Conservation (phyloP, 2,888 invertebrate genomes). For the Drosophila niveifrons region DNA sequence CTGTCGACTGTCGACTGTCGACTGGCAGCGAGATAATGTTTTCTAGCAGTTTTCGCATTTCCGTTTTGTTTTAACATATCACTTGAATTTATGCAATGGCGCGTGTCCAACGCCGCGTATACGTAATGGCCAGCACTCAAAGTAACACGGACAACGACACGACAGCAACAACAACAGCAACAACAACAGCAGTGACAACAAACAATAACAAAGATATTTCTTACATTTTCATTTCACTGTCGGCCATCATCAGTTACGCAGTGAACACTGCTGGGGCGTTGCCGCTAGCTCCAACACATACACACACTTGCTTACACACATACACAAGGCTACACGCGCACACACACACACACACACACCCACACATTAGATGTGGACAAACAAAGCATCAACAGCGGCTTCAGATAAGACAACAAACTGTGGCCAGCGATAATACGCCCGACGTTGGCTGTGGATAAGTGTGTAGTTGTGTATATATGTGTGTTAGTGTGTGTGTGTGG, state of each 20-base stretch:
- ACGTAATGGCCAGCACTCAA: slow-evolving; percentile 74
- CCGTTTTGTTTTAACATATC: slow-evolving; percentile 82
- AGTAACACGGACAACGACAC: slow-evolving; percentile 70
- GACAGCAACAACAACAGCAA: slow-evolving; percentile 29
- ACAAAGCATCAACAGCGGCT: slow-evolving; percentile 62
- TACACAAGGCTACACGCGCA: slow-evolving; percentile 30
- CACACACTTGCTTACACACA: slow-evolving; percentile 29
- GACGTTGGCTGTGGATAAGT: slow-evolving; percentile 7
- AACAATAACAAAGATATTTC: slow-evolving; percentile 75
- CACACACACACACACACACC: slow-evolving; percentile 18
- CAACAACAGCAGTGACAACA: slow-evolving; percentile 35
- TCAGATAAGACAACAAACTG: slow-evolving; percentile 77
- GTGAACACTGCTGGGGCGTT: slow-evolving; percentile 53
- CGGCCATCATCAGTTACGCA: slow-evolving; percentile 51
- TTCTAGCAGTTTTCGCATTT: slow-evolving; percentile 60
- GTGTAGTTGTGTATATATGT: not conserved
- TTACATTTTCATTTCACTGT: slow-evolving; percentile 64
- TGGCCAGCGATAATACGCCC: slow-evolving; percentile 74
- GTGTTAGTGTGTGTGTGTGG: not conserved
- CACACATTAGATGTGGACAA: slow-evolving; percentile 39
- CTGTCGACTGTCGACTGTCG: slow-evolving; percentile 21
- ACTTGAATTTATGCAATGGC: slow-evolving; percentile 83
- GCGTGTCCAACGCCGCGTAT: slow-evolving; percentile 81
- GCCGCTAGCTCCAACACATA: slow-evolving; percentile 46
- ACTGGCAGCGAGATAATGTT: slow-evolving; percentile 57